Conservation (phyloP, 1,140 invertebrate genomes). For the Musca domestica region DNA sequence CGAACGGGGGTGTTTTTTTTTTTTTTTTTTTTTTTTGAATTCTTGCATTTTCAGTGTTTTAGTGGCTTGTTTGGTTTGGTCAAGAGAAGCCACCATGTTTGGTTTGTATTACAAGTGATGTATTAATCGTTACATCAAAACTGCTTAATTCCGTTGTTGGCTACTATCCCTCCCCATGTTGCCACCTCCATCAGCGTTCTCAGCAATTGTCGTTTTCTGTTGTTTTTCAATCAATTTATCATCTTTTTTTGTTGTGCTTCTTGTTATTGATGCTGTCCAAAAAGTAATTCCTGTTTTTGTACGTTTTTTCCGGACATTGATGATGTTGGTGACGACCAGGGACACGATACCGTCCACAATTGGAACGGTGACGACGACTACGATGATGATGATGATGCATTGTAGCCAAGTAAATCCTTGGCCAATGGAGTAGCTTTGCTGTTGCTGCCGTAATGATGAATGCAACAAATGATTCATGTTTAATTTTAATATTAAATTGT, state of each 20-base stretch:
- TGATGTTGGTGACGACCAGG: too few species aligned
- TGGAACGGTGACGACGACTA: too few species aligned
- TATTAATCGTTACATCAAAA: conserved; percentile 53
- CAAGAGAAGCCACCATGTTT: neutral
- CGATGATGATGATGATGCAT: neutral
- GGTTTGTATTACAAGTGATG: conserved; percentile 38
- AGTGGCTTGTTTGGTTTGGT: conserved; percentile 23
- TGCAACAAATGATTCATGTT: conserved; percentile 17
- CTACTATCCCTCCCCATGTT: neutral
- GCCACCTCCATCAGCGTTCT: neutral
- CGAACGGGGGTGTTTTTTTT: too few species aligned
- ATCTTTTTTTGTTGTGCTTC: neutral
- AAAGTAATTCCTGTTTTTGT: neutral
- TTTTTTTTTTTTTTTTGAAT: neutral
- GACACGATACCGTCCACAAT: too few species aligned
- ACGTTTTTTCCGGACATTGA: too few species aligned
- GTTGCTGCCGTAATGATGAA: neutral
- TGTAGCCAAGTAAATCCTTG: too few species aligned
- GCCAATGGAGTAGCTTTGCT: neutral
- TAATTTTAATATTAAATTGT: conserved; percentile 10
- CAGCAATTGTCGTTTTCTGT: neutral
- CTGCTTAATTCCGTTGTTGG: conserved; percentile 51
- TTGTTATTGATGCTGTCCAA: neutral
- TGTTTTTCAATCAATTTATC: conserved; percentile 8
- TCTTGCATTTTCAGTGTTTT: neutral